Percentiles rank a stretch among this genome's conserved stretches.
These are phyloP conservation scores for Bombylius discolor DNA, from an alignment of 2,888 invertebrate species.

Conservation along the genomic window DNA sequence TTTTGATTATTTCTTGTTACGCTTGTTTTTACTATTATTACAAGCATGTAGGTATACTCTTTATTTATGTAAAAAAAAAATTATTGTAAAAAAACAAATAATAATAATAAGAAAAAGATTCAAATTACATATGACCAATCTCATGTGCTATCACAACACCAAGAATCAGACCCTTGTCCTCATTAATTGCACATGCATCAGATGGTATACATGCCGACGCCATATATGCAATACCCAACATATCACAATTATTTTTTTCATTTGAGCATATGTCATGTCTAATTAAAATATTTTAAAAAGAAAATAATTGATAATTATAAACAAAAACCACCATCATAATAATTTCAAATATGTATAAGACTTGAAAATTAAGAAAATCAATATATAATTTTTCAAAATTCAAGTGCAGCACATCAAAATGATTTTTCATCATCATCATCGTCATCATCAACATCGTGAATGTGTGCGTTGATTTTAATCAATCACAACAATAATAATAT, in stretches of 20 bases:
- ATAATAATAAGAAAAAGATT: neutral
- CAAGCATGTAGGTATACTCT: too few relatives aligned
- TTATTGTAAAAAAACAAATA: too few relatives aligned
- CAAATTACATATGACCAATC: conserved; percentile 53
- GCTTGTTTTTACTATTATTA: too few relatives aligned
- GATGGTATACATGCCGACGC: conserved; percentile 49
- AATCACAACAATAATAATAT: neutral
- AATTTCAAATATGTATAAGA: too few relatives aligned
- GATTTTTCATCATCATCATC: too few relatives aligned
- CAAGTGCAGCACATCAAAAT: neutral
- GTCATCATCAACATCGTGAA: too few relatives aligned
- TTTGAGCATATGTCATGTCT: conserved; percentile 43
- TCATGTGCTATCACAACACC: conserved; percentile 55
- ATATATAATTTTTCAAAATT: neutral
- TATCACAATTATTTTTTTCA: conserved; percentile 38
- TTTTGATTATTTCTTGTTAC: too few relatives aligned
- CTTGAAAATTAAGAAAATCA: too few relatives aligned
- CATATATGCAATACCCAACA: conserved; percentile 54
- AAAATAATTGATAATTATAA: too few relatives aligned
- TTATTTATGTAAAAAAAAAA: too few relatives aligned
- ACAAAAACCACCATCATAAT: too few relatives aligned
- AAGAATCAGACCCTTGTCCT: conserved; percentile 50
- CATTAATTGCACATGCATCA: conserved; percentile 51
- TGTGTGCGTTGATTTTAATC: neutral
- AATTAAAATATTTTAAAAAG: conserved; percentile 1